Percentiles rank a stretch among this genome's conserved stretches.
phyloP scores from a whole-genome alignment of 2,797 vertebrate species.

The Danio choprae region DNA sequence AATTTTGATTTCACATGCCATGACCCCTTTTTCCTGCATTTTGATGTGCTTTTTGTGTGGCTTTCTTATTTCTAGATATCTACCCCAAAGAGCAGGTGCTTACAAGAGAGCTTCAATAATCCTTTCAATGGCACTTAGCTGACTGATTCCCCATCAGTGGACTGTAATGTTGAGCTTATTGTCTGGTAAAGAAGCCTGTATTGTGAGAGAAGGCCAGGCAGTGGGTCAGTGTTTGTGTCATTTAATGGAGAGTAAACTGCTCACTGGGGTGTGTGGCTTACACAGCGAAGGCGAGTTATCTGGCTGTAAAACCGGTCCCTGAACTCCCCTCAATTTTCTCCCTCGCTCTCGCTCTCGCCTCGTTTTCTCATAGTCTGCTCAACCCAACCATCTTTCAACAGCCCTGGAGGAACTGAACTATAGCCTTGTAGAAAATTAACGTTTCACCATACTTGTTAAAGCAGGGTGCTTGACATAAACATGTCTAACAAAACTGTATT shows the following conservation, averaged over 20 bases:
- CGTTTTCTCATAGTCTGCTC: slow-evolving; percentile 25
- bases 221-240: slow-evolving; percentile 42
- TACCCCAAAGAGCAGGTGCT: slow-evolving; percentile 2
- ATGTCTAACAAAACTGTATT: not conserved
- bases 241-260: slow-evolving; percentile 53
- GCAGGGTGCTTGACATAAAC: not conserved
- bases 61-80: not conserved
- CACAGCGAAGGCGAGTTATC: slow-evolving; percentile 36
- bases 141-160: slow-evolving; percentile 38
- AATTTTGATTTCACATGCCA: too few species aligned
- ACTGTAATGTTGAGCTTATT: slow-evolving; percentile 42
- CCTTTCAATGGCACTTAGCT: slow-evolving; percentile 38
- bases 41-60: not conserved
- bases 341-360: not conserved
- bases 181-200: slow-evolving; percentile 36
- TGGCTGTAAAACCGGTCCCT: slow-evolving; percentile 46
- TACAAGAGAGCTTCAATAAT: slow-evolving; percentile 17
- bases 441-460: slow-evolving; percentile 15
- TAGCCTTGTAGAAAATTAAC: slow-evolving; percentile 23
- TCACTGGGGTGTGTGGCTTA: slow-evolving; percentile 47
- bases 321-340: slow-evolving; percentile 39
- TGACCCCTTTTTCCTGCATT: not conserved
- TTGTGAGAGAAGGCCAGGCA: slow-evolving; percentile 26
- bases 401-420: slow-evolving; percentile 17
- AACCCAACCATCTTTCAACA: slow-evolving; percentile 20